Conservation (phyloP, 2,797 vertebrate species). For the Caiman crocodilus region DNA sequence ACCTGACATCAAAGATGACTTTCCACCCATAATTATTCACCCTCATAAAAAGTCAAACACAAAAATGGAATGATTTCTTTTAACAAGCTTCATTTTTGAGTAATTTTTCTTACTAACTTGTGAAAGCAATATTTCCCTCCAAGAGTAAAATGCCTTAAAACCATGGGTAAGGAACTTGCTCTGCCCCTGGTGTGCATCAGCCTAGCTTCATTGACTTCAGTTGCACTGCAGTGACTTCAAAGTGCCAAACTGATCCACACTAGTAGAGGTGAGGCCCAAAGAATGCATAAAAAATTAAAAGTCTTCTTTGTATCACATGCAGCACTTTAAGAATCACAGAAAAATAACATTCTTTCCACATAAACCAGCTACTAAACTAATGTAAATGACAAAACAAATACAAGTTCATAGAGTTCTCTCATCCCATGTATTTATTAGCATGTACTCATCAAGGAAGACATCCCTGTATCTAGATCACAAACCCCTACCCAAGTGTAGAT, state of each 20-base stretch:
- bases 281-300: background rate
- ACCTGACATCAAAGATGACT: constrained; percentile 42
- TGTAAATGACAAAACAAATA: background rate
- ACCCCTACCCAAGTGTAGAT: background rate
- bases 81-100: background rate
- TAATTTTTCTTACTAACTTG: constrained; percentile 30
- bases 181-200: background rate
- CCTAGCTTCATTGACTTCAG: background rate
- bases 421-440: background rate
- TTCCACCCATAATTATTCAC: constrained; percentile 30
- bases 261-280: background rate
- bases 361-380: background rate
- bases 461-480: background rate
- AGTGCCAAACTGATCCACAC: background rate
- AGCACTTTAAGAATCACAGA: background rate
- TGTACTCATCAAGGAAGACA: background rate
- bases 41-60: constrained; percentile 44
- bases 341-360: constrained; percentile 17
- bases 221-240: background rate
- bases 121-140: background rate
- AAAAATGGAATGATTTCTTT: constrained; percentile 4
- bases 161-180: background rate
- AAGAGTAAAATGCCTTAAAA: background rate
- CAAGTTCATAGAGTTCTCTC: background rate
- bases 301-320: background rate